Conservation (phyloP, 2,888 invertebrate species). For the Tromatobia lineatoria region DNA sequence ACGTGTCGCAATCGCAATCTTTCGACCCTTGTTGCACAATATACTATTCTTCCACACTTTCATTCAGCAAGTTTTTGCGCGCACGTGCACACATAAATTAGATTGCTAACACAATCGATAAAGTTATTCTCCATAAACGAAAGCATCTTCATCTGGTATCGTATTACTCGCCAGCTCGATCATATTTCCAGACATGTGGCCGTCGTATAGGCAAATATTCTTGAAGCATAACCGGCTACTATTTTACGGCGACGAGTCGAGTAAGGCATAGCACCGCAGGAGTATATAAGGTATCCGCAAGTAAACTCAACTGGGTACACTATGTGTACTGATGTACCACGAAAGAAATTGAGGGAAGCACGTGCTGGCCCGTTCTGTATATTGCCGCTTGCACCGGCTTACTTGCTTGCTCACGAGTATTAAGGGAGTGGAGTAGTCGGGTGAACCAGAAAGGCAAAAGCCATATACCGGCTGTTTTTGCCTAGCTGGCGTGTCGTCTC, state of each 20-base stretch:
- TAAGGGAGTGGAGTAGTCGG: neutral
- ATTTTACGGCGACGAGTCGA: conserved; percentile 10
- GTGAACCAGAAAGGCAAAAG: conserved; percentile 58
- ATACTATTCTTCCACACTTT: too few relatives aligned
- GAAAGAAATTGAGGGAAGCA: conserved; percentile 11
- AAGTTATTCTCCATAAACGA: neutral
- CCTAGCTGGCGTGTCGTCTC: conserved; percentile 54
- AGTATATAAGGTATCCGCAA: neutral
- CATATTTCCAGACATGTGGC: neutral
- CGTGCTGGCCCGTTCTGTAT: neutral
- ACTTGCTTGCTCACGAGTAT: conserved; percentile 6
- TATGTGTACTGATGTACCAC: conserved; percentile 11
- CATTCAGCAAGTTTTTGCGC: neutral
- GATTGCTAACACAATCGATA: neutral
- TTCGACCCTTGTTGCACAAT: too few relatives aligned
- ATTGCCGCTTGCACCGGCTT: neutral
- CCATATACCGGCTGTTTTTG: conserved; percentile 52
- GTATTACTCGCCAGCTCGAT: neutral
- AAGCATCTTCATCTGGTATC: neutral
- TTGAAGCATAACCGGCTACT: neutral
- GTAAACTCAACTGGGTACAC: neutral
- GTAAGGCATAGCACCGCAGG: neutral
- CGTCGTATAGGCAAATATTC: conserved; percentile 1
- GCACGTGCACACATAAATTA: neutral
- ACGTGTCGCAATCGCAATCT: too few relatives aligned